These are phyloP conservation scores for Helleia helle DNA, from an alignment of 2,888 invertebrate genomes.

Conservation along the genomic window DNA sequence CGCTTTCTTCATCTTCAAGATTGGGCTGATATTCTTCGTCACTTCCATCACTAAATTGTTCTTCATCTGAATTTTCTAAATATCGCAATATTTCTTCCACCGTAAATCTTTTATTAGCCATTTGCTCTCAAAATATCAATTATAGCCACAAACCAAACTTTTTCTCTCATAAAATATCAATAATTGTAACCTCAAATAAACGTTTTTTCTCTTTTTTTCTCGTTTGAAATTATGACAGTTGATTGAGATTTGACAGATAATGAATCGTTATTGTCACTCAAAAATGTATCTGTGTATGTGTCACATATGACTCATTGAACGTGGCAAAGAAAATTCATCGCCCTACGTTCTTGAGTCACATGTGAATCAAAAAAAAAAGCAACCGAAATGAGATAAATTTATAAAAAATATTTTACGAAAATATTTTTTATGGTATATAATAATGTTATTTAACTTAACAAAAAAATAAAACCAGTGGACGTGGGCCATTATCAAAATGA, in stretches of 20 bases:
- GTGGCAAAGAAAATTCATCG: neutral
- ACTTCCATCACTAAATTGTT: constrained; percentile 18
- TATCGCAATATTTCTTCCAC: constrained; percentile 16
- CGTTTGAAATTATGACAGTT: neutral
- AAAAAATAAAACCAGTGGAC: neutral
- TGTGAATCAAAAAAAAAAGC: constrained; percentile 9
- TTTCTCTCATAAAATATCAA: neutral
- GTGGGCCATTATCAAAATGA: no score
- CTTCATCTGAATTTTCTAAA: constrained; percentile 21
- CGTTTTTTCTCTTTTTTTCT: neutral
- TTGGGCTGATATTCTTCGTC: constrained; percentile 20
- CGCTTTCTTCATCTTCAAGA: constrained; percentile 17
- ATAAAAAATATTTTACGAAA: neutral
- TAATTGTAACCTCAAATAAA: constrained; percentile 2
- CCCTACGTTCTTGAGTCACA: neutral
- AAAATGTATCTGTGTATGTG: constrained; percentile 4
- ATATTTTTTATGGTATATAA: no score
- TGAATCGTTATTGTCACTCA: neutral
- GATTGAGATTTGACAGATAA: constrained; percentile 1
- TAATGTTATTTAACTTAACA: neutral
- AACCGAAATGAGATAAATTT: neutral
- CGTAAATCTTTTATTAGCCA: constrained; percentile 14
- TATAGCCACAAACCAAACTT: neutral
- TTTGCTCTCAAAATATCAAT: no score
- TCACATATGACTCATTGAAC: constrained; percentile 6